phyloP scores from a whole-genome alignment of 35 echinoderm and acorn worm genomes.

The Lytechinus variegatus region DNA sequence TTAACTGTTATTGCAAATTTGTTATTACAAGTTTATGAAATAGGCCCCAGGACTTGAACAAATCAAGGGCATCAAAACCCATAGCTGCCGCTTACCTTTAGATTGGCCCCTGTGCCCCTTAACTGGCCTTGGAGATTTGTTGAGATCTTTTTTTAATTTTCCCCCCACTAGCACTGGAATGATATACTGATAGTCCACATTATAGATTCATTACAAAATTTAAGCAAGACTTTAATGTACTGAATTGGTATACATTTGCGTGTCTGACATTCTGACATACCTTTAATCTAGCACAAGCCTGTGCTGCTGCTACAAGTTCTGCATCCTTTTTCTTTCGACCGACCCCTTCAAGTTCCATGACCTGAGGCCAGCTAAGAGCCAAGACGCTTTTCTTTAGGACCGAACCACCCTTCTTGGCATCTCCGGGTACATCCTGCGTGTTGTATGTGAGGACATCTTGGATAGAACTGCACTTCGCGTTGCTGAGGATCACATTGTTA shows the following conservation, averaged over 20 bases:
- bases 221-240: background rate
- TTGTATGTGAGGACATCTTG: background rate
- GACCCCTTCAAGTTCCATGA: constrained; percentile 62
- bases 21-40: no score
- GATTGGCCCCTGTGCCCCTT: no score
- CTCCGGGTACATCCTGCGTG: background rate
- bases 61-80: no score
- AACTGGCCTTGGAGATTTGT: no score
- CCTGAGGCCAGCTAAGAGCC: constrained; percentile 62
- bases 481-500: constrained; percentile 52
- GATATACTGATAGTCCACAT: no score
- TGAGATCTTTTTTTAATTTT: no score
- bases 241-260: no score
- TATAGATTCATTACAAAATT: no score
- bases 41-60: no score
- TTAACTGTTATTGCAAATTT: no score
- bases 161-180: no score
- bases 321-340: constrained; percentile 69
- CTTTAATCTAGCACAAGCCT: constrained; percentile 74
- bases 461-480: background rate
- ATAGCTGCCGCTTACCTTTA: no score
- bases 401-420: background rate
- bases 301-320: constrained; percentile 80
- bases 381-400: constrained; percentile 61
- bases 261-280: constrained; percentile 9